phyloP scores from a whole-genome alignment of 2,888 invertebrate species.

The Steinernema scapterisci region DNA sequence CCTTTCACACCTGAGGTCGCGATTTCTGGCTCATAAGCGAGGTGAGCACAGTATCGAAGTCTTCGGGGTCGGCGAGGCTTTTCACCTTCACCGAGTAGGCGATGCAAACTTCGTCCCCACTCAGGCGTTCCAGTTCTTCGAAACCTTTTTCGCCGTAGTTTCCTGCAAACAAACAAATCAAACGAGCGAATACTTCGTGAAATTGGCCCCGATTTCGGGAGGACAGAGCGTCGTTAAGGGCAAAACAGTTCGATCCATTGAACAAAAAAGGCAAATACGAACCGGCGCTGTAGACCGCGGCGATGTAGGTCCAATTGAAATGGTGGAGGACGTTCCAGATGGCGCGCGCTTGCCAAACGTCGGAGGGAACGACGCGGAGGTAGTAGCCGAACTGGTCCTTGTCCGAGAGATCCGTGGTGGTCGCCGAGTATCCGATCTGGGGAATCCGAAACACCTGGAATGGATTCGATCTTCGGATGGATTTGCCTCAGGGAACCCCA shows the following conservation, averaged over 20 bases:
- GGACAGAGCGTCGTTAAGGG: background rate
- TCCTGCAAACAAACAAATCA: slow-evolving; percentile 70
- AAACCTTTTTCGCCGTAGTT: slow-evolving; percentile 81
- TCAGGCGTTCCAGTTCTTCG: slow-evolving; percentile 74
- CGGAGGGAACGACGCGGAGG: slow-evolving; percentile 80
- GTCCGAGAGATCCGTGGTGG: slow-evolving; percentile 78
- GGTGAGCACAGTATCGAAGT: slow-evolving; percentile 55
- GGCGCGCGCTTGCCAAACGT: slow-evolving; percentile 79
- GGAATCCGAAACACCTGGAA: slow-evolving; percentile 73
- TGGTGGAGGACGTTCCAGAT: slow-evolving; percentile 76
- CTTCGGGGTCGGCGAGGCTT: slow-evolving; percentile 56
- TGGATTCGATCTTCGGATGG: background rate
- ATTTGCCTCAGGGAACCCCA: slow-evolving; percentile 17
- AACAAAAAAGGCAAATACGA: slow-evolving; percentile 62
- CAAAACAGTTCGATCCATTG: background rate
- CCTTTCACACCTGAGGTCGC: slow-evolving; percentile 52
- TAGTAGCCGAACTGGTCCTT: slow-evolving; percentile 80
- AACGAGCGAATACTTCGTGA: background rate
- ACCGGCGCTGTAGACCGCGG: slow-evolving; percentile 80
- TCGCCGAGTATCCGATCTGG: slow-evolving; percentile 80
- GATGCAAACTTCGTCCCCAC: slow-evolving; percentile 75
- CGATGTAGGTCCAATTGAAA: slow-evolving; percentile 81
- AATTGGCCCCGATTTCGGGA: background rate
- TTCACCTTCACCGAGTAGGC: slow-evolving; percentile 76
- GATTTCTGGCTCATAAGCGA: slow-evolving; percentile 51